Conservation (phyloP, 2,888 invertebrate genomes). For the Chouioia cunea region DNA sequence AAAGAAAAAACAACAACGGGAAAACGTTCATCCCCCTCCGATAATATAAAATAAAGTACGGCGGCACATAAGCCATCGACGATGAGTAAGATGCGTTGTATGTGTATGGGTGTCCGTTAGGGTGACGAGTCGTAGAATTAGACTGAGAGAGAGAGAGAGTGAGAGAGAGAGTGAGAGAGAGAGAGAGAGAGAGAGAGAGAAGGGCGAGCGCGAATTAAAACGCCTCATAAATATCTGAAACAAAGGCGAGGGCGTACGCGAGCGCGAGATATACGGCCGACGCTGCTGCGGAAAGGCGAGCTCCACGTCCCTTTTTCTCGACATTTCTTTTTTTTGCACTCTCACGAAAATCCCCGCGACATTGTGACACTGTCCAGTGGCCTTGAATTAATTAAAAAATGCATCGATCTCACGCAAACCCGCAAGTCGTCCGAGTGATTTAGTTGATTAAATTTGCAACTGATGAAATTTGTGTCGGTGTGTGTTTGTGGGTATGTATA, state of each 20-base stretch:
- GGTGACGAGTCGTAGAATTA: slow-evolving; percentile 6
- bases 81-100: slow-evolving; percentile 68
- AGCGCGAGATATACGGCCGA: slow-evolving; percentile 63
- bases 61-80: slow-evolving; percentile 54
- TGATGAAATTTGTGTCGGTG: too few relatives aligned
- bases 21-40: slow-evolving; percentile 37
- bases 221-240: slow-evolving; percentile 69
- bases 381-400: slow-evolving; percentile 36
- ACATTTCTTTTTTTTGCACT: not conserved
- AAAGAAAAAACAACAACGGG: slow-evolving; percentile 25
- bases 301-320: slow-evolving; percentile 13
- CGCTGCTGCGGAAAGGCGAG: slow-evolving; percentile 16
- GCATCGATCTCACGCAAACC: slow-evolving; percentile 16
- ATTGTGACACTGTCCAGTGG: slow-evolving; percentile 22
- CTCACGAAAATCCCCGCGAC: slow-evolving; percentile 10
- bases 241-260: slow-evolving; percentile 68
- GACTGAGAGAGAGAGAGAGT: slow-evolving; percentile 39
- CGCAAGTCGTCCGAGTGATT: not conserved
- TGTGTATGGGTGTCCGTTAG: not conserved
- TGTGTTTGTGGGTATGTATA: too few relatives aligned
- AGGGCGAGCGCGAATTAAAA: slow-evolving; percentile 68
- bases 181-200: slow-evolving; percentile 44
- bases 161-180: slow-evolving; percentile 38
- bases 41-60: slow-evolving; percentile 50
- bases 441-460: too few relatives aligned